phyloP scores from a whole-genome alignment of 2,888 invertebrate genomes.

The Pollenia amentaria region DNA sequence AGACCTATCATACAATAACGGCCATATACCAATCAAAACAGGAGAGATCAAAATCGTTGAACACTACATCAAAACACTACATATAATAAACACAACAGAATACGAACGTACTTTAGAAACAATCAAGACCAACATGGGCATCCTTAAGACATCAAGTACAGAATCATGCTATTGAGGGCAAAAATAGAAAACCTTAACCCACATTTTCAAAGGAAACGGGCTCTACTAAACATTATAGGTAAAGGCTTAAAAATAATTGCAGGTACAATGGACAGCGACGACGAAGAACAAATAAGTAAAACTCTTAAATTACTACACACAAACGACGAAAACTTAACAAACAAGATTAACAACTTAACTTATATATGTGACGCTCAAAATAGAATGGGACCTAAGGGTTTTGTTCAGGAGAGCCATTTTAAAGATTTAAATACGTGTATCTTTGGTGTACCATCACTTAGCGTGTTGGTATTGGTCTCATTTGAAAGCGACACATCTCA shows the following conservation, averaged over 20 bases:
- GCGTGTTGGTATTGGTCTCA: too few species aligned
- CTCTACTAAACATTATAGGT: background rate
- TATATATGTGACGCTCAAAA: too few species aligned
- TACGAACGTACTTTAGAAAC: constrained; percentile 18
- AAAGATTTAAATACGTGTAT: too few species aligned
- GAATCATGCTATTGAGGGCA: background rate
- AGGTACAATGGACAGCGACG: background rate
- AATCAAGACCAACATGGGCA: constrained; percentile 18
- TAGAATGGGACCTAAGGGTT: too few species aligned
- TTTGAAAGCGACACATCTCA: too few species aligned
- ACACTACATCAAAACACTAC: constrained; percentile 14
- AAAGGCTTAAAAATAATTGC: background rate
- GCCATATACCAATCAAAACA: too few species aligned
- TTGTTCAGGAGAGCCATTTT: too few species aligned
- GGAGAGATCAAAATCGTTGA: background rate
- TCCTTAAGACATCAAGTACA: constrained; percentile 15
- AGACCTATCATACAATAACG: too few species aligned
- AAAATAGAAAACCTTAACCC: background rate
- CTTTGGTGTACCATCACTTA: too few species aligned
- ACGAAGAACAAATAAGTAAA: background rate
- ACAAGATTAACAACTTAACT: too few species aligned
- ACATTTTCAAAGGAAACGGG: background rate
- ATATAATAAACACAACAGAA: constrained; percentile 28
- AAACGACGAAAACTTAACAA: too few species aligned
- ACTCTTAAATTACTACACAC: background rate